Evolutionary conservation across 2,888 invertebrate genomes (phyloP).

Genomic region (Portevinia maculata): DNA sequence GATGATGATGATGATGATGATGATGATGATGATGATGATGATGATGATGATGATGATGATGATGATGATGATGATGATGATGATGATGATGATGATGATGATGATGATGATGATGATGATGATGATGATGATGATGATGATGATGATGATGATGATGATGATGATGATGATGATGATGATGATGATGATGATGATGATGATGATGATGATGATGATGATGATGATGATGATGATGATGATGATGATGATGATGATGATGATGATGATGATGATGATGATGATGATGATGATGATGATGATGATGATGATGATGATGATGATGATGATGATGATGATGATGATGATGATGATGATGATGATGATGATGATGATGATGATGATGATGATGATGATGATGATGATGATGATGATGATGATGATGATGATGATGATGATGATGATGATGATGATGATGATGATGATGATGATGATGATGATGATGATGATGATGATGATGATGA

Average conservation of each 20-base stretch:
- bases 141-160: background rate
- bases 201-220: background rate
- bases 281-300: background rate
- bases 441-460: background rate
- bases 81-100: background rate
- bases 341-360: background rate
- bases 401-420: background rate
- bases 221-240: background rate
- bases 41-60: background rate
- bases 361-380: background rate
- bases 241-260: background rate
- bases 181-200: background rate
- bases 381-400: background rate
- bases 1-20: background rate
- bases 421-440: background rate
- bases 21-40: background rate
- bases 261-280: background rate
- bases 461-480: background rate
- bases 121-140: background rate
- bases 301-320: background rate
- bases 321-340: background rate
- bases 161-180: background rate
- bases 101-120: background rate
- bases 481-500: too few relatives aligned
- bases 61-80: background rate